Conservation (phyloP, 2,888 invertebrate genomes). For the Hermaeophaga mercurialis region DNA sequence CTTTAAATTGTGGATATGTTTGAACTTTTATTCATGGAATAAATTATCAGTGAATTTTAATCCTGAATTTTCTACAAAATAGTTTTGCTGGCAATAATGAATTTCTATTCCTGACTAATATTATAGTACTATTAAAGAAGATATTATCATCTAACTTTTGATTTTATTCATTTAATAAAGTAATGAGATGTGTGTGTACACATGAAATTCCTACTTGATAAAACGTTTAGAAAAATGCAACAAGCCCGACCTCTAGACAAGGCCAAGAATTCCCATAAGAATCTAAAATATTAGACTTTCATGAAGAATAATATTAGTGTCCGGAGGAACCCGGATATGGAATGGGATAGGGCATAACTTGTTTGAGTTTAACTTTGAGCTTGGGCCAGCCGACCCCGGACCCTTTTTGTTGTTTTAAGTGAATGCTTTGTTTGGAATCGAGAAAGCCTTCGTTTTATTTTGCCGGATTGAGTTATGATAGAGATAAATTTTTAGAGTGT, state of each 20-base stretch:
- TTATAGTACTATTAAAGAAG: too few species aligned
- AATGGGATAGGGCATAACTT: constrained; percentile 16
- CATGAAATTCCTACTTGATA: too few species aligned
- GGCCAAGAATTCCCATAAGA: neutral
- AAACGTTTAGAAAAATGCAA: too few species aligned
- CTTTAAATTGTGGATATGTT: too few species aligned
- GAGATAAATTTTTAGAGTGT: constrained; percentile 15
- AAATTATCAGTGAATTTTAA: too few species aligned
- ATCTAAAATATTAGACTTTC: constrained; percentile 2
- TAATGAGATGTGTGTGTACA: too few species aligned
- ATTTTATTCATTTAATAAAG: too few species aligned
- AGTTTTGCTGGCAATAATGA: too few species aligned
- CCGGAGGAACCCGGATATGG: neutral
- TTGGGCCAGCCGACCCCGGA: constrained; percentile 17
- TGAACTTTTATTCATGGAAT: too few species aligned
- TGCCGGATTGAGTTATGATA: constrained; percentile 13
- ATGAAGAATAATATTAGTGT: constrained; percentile 6
- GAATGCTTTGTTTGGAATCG: constrained; percentile 22
- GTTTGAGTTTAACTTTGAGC: constrained; percentile 28
- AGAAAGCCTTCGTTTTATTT: constrained; percentile 20
- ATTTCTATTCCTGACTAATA: too few species aligned
- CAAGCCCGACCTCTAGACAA: neutral
- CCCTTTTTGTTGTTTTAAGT: constrained; percentile 24
- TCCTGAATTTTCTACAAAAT: too few species aligned
- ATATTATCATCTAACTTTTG: too few species aligned